Evolutionary conservation across 1,140 invertebrate species (phyloP), one percentile per base, ranked within the genome.

Genomic region (Elymnias hypermnestra): DNA sequence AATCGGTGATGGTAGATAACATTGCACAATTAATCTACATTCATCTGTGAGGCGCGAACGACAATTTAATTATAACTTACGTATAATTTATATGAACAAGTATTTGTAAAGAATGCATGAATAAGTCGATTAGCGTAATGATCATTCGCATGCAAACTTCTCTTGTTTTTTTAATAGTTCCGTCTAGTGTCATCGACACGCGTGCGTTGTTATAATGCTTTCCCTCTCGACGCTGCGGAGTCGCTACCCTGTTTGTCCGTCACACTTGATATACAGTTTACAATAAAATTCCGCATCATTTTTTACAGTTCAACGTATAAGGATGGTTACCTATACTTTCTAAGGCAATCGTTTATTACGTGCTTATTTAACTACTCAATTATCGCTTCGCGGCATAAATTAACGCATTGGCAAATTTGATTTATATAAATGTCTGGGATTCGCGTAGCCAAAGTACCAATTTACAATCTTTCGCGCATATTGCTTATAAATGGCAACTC

Each of bases 181-280:
- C 77, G 72, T 59, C 58, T 72, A 58, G 57, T 68, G 76, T 79
- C 67, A 74, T 66, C 55, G 73, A 59, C 68, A 58, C 43, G 70
- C 72, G 70, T 76, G 70, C 65, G 52, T 63, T 66, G 60, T 58
- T 53, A n/a, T n/a, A 64, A 57, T 60, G 61, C 74, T 82, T 82
- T 81, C 77, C 63, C 75, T 70, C 48, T 57, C 61, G 57, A 37
- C 42, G 47, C 54, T 50, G 55, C 58, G 40, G 46, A 49, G 28
- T 51, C 53, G 44, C 55, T 46, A 26, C 45, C 45, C 28, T 42
- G 53, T 53, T 26, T 36, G 35, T 42, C 40, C 62, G 51, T 63
- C 46, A 65, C 57, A 69, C 64, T 61, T 60, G 53, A 61, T 59
- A 57, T 63, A 60, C 45, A 43, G 45, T 37, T 53, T 28, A 43